These are phyloP conservation scores for Caenorhabditis angaria DNA, from an alignment of 2,888 invertebrate species.

Conservation along the genomic window DNA sequence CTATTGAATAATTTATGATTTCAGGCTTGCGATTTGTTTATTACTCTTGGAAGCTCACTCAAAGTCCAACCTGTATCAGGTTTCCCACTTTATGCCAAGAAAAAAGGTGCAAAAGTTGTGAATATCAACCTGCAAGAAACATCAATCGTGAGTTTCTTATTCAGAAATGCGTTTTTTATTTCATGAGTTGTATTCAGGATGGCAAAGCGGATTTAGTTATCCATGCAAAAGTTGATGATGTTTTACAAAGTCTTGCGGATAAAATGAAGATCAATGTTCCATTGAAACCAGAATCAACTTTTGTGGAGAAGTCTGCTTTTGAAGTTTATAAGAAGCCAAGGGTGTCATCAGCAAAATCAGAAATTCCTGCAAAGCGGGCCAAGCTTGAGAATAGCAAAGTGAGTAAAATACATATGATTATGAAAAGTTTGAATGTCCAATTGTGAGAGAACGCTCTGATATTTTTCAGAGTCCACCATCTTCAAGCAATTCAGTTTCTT, in stretches of 20 bases:
- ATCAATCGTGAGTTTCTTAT: slow-evolving; percentile 83
- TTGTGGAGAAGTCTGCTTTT: too few relatives aligned
- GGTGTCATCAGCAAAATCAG: too few relatives aligned
- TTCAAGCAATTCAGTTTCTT: too few relatives aligned
- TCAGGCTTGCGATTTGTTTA: slow-evolving; percentile 83
- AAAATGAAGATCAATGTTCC: neutral
- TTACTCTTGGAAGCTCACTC: slow-evolving; percentile 94
- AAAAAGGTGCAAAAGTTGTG: slow-evolving; percentile 86
- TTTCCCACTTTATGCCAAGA: slow-evolving; percentile 85
- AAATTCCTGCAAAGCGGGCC: too few relatives aligned
- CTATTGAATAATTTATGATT: slow-evolving; percentile 5
- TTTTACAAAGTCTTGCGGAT: neutral
- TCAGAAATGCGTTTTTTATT: neutral
- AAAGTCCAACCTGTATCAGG: slow-evolving; percentile 97
- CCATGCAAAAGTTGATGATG: slow-evolving; percentile 3
- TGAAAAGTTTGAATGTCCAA: too few relatives aligned
- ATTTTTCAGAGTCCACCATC: too few relatives aligned
- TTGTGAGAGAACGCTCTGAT: too few relatives aligned
- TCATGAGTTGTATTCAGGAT: neutral
- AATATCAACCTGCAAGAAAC: slow-evolving; percentile 97
- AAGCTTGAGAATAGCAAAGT: too few relatives aligned
- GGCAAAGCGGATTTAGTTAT: neutral
- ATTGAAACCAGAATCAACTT: too few relatives aligned
- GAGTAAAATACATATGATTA: too few relatives aligned
- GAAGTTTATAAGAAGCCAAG: too few relatives aligned